Conservation (phyloP, 2,888 invertebrate species). For the Spisula solida region DNA sequence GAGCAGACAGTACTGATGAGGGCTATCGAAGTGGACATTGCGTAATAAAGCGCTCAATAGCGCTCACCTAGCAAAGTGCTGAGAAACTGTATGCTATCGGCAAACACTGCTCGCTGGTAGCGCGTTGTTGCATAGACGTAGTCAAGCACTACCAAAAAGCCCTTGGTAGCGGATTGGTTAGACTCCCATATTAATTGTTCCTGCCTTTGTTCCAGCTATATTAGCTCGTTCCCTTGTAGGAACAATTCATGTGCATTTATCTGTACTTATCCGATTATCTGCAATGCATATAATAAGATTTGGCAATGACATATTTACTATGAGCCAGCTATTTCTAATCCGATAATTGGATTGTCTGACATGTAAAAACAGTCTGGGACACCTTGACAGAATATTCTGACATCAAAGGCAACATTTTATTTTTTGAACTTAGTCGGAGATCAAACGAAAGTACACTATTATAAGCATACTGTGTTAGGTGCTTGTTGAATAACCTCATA, state of each 20-base stretch:
- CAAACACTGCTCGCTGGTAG: too few species aligned
- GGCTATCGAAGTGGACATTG: too few species aligned
- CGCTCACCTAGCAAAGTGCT: too few species aligned
- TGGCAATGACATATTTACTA: background rate
- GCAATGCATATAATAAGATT: background rate
- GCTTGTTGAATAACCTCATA: background rate
- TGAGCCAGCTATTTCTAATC: slow-evolving; percentile 15
- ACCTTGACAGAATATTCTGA: background rate
- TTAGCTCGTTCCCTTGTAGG: background rate
- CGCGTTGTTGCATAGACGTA: too few species aligned
- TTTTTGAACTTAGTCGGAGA: background rate
- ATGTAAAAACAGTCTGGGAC: background rate
- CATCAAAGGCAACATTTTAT: background rate
- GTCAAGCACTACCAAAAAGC: too few species aligned
- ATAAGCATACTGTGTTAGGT: background rate
- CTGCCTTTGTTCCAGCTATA: too few species aligned
- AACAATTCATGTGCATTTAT: slow-evolving; percentile 8
- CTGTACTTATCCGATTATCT: slow-evolving; percentile 1
- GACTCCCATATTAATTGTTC: too few species aligned
- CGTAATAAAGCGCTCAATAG: too few species aligned
- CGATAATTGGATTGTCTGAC: slow-evolving; percentile 20
- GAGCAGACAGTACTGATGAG: too few species aligned
- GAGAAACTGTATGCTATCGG: too few species aligned
- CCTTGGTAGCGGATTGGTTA: too few species aligned
- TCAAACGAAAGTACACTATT: background rate